Evolutionary conservation across 2,797 vertebrate species (phyloP).

Genomic region (Denticeps clupeoides): DNA sequence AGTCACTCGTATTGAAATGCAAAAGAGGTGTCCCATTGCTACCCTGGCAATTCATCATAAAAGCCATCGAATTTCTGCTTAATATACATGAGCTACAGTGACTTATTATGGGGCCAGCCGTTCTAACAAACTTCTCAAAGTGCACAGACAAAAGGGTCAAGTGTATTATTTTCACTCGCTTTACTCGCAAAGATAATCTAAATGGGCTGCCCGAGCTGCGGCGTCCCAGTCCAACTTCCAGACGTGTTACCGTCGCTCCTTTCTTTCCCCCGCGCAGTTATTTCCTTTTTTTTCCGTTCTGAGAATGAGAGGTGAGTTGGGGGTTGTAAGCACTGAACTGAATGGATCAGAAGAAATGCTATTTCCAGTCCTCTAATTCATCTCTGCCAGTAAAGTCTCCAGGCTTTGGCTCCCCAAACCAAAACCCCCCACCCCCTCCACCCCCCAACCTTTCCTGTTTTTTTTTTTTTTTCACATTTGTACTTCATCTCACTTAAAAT

Average conservation of each 20-base stretch:
- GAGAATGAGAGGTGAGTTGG: slow-evolving; percentile 37
- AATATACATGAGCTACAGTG: slow-evolving; percentile 89
- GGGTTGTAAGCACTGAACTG: slow-evolving; percentile 40
- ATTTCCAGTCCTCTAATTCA: slow-evolving; percentile 62
- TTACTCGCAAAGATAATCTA: slow-evolving; percentile 58
- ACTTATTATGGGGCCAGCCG: slow-evolving; percentile 76
- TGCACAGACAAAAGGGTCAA: slow-evolving; percentile 72
- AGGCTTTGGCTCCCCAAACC: slow-evolving; percentile 38
- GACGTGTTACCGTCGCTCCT: slow-evolving; percentile 37
- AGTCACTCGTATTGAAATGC: slow-evolving; percentile 86
- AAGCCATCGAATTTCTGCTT: slow-evolving; percentile 75
- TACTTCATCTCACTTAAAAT: slow-evolving; percentile 27
- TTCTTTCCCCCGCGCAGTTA: slow-evolving; percentile 43
- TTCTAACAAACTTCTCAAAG: slow-evolving; percentile 82
- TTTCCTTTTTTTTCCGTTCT: slow-evolving; percentile 40
- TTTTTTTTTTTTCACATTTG: slow-evolving; percentile 31
- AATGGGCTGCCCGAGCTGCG: slow-evolving; percentile 63
- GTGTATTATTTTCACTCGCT: slow-evolving; percentile 70
- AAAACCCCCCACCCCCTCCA: slow-evolving; percentile 21
- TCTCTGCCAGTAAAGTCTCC: slow-evolving; percentile 60
- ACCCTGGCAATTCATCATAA: slow-evolving; percentile 91
- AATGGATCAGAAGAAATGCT: slow-evolving; percentile 47
- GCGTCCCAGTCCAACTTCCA: slow-evolving; percentile 63
- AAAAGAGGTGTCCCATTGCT: slow-evolving; percentile 85
- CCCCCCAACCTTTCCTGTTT: too few relatives aligned